These are phyloP conservation scores for Maccullochella peelii DNA, from an alignment of 2,113 vertebrate species.

Conservation along the genomic window DNA sequence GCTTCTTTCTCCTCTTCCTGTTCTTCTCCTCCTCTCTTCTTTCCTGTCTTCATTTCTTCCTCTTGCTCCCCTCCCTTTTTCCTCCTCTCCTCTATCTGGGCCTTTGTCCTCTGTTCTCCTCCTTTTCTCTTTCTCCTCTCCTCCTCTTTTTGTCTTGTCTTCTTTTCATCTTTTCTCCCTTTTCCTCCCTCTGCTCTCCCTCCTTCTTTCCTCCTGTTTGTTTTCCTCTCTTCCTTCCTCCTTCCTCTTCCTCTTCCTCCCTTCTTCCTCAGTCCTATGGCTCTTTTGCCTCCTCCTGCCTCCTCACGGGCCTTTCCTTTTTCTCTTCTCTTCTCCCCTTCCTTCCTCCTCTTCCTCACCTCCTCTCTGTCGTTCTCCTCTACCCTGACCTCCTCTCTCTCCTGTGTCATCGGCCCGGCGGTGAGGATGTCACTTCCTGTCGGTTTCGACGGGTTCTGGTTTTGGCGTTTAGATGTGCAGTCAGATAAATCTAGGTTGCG, in stretches of 20 bases:
- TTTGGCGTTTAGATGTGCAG: conserved; percentile 49
- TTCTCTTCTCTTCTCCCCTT: not conserved
- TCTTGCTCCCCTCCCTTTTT: no score
- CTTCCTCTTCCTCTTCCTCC: no score
- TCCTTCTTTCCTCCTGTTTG: no score
- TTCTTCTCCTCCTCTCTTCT: not conserved
- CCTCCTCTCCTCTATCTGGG: no score
- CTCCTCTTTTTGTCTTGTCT: no score
- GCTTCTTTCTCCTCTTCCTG: not conserved
- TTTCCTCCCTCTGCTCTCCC: not conserved
- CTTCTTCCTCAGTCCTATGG: no score
- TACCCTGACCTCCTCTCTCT: not conserved
- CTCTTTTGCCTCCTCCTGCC: no score
- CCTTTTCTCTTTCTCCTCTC: no score
- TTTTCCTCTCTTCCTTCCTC: no score
- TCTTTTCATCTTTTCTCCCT: no score
- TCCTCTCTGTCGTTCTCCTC: not conserved
- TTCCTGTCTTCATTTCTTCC: no score
- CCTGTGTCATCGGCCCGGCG: not conserved
- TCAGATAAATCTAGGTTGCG: conserved; percentile 69
- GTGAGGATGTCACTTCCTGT: conserved; percentile 33
- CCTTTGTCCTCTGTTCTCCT: no score
- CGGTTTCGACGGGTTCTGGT: not conserved
- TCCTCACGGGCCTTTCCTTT: not conserved
- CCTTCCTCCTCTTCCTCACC: not conserved